Evolutionary conservation across 2,113 vertebrate genomes (phyloP).

Genomic region (Jaculus jaculus): DNA sequence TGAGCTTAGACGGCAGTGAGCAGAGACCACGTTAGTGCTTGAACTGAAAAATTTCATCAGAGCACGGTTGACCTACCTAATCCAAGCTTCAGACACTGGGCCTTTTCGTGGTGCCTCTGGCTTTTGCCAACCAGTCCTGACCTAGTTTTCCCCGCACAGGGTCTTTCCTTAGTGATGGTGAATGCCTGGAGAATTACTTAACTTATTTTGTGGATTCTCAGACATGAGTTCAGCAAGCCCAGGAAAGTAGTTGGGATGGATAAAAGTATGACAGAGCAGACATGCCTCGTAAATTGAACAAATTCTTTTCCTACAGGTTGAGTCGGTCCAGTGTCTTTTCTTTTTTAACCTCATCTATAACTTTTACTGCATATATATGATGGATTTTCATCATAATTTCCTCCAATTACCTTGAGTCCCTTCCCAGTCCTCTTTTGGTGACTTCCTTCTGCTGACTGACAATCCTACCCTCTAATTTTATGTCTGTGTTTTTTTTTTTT

Average conservation of each 20-base stretch:
- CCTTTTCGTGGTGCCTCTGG: not conserved
- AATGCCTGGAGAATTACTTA: not conserved
- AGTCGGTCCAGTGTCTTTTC: not conserved
- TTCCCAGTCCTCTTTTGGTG: no score
- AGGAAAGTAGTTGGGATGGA: not conserved
- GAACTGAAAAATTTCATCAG: not conserved
- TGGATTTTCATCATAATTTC: no score
- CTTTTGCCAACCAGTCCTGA: not conserved
- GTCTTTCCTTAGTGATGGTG: not conserved
- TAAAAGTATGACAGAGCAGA: not conserved
- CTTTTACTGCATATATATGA: no score
- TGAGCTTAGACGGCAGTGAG: not conserved
- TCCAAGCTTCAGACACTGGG: not conserved
- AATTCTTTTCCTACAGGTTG: rapidly evolving
- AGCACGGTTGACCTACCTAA: no score
- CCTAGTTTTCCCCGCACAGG: not conserved
- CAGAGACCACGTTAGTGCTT: not conserved
- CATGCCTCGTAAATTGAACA: not conserved
- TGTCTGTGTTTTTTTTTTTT: no score
- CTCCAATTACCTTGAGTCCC: no score
- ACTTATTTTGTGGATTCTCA: not conserved
- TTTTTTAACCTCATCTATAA: not conserved
- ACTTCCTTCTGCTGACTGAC: no score
- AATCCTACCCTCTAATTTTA: no score
- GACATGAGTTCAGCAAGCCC: not conserved